phyloP scores from a whole-genome alignment of 2,797 vertebrate species.

The Darevskia nairensis region DNA sequence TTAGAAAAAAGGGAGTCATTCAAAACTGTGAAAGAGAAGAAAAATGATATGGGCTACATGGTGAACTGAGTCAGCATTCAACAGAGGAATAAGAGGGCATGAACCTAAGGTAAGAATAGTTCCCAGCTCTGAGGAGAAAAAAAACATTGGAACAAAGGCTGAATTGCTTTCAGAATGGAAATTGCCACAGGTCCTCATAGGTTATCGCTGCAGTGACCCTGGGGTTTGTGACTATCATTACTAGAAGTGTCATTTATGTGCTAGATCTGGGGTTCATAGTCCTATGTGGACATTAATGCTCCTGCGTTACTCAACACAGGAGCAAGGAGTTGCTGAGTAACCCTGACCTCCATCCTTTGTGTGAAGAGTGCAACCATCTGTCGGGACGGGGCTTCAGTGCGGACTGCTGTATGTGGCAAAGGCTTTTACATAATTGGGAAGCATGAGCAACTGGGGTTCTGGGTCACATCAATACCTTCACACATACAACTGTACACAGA shows the following conservation, averaged over 20 bases:
- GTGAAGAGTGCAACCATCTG: too few relatives aligned
- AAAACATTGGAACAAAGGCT: neutral
- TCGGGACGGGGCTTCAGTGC: too few relatives aligned
- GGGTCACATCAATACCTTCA: too few relatives aligned
- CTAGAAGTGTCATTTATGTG: neutral
- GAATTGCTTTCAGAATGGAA: neutral
- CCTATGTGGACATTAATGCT: neutral
- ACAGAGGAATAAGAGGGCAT: neutral
- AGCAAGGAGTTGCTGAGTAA: too few relatives aligned
- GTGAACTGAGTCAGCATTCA: neutral
- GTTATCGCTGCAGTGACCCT: neutral
- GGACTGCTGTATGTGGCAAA: too few relatives aligned
- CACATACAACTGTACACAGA: too few relatives aligned
- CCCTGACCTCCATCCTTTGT: too few relatives aligned
- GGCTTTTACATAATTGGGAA: too few relatives aligned
- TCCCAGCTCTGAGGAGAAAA: neutral
- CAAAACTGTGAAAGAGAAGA: neutral
- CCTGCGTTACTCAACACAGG: too few relatives aligned
- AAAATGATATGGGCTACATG: constrained; percentile 9
- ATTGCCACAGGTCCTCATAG: neutral
- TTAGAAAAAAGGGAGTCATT: neutral
- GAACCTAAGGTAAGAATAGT: neutral
- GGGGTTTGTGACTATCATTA: neutral
- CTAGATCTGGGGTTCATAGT: neutral
- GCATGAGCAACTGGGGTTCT: too few relatives aligned